Percentiles rank a stretch among this genome's conserved stretches.
phyloP scores from a whole-genome alignment of 1,140 invertebrate species.

The Chironomus striatipennis region DNA sequence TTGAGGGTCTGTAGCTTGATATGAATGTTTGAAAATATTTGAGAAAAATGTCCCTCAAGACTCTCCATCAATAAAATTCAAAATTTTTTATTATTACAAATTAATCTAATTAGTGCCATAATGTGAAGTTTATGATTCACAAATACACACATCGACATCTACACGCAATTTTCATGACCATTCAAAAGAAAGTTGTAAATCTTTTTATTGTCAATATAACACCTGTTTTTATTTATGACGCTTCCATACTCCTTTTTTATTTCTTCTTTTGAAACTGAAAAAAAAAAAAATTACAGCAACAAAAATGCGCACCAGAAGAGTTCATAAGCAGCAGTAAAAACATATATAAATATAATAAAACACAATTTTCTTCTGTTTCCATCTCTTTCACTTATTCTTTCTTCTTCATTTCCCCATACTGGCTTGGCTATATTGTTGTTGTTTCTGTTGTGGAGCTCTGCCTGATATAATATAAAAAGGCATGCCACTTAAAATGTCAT shows the following conservation, averaged over 20 bases:
- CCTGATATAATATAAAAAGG: not conserved
- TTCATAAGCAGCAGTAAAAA: not conserved
- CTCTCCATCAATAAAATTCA: too few relatives aligned
- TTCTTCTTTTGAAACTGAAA: not conserved
- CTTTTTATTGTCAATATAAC: conserved; percentile 11
- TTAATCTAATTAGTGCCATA: too few relatives aligned
- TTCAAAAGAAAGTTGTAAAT: not conserved
- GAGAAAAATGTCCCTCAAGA: too few relatives aligned
- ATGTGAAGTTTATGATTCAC: not conserved
- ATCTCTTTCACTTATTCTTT: too few relatives aligned
- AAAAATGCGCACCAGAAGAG: not conserved
- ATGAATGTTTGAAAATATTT: too few relatives aligned
- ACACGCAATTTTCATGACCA: conserved; percentile 5
- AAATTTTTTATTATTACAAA: too few relatives aligned
- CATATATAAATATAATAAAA: conserved; percentile 15
- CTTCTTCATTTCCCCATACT: not conserved
- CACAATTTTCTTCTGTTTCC: not conserved
- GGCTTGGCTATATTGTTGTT: not conserved
- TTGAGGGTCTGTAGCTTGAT: too few relatives aligned
- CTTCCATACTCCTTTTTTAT: not conserved
- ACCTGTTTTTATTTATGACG: conserved; percentile 13
- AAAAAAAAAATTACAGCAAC: not conserved
- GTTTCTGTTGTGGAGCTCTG: not conserved
- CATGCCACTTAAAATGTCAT: conserved; percentile 1
- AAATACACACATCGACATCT: not conserved